A percentile compares a stretch with the other conserved stretches of the same genome.
These are phyloP conservation scores for Corydoras sp. DNA, from an alignment of 2,113 vertebrate species.

Conservation along the genomic window DNA sequence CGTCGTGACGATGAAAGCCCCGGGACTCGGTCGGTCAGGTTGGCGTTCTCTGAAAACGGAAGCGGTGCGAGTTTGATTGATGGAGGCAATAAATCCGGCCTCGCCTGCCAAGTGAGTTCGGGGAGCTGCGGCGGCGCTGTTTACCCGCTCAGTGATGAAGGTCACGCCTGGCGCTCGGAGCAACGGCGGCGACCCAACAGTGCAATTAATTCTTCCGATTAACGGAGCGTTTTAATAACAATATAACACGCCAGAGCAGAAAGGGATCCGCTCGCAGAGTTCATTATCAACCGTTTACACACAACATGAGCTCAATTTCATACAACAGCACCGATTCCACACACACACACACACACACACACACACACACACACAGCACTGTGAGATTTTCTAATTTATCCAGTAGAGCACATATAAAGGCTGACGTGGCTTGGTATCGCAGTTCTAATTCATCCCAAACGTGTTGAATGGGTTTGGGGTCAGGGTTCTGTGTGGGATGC, in stretches of 20 bases:
- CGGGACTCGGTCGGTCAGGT: not conserved
- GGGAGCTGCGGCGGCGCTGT: not conserved
- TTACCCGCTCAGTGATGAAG: constrained; percentile 11
- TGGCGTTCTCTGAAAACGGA: not conserved
- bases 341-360: no score
- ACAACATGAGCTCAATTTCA: constrained; percentile 12
- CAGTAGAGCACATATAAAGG: no score
- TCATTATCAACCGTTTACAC: constrained; percentile 45
- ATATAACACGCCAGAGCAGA: constrained; percentile 44
- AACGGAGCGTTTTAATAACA: constrained; percentile 59
- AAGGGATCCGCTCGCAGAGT: constrained; percentile 44
- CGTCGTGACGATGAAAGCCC: not conserved
- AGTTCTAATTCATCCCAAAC: no score
- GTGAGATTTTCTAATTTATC: no score
- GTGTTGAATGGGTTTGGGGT: no score
- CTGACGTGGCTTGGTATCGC: no score
- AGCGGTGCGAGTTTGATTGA: constrained; percentile 13
- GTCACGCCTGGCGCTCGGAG: constrained; percentile 14
- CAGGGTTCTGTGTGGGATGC: no score
- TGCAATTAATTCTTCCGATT: constrained; percentile 56
- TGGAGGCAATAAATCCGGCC: constrained; percentile 15
- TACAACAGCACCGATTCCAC: no score
- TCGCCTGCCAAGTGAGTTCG: constrained; percentile 8
- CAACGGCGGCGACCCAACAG: constrained; percentile 38
- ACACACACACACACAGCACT: no score